Conservation (phyloP, 1,140 invertebrate genomes). For the Chironomus striatipennis region DNA sequence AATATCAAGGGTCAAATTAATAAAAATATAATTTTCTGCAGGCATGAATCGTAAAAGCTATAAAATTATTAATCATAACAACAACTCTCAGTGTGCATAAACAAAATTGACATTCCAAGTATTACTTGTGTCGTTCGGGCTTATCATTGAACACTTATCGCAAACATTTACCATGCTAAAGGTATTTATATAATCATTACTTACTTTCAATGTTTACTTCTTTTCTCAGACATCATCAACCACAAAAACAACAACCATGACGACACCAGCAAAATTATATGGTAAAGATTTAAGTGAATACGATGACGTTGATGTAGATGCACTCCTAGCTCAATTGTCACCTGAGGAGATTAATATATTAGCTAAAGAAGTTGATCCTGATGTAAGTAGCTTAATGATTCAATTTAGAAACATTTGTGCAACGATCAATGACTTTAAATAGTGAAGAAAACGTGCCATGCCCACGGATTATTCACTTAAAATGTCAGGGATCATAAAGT, state of each 20-base stretch:
- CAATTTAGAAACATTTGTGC: neutral
- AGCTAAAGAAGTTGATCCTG: conserved; percentile 97
- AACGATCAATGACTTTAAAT: neutral
- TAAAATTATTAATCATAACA: too few species aligned
- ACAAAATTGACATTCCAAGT: too few species aligned
- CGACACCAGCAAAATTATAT: conserved; percentile 79
- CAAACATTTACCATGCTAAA: neutral
- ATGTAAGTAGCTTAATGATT: conserved; percentile 63
- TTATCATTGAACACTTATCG: neutral
- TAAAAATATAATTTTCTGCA: too few species aligned
- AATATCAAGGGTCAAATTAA: too few species aligned
- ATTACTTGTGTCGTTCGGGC: too few species aligned
- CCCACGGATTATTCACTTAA: too few species aligned
- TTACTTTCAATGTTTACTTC: conserved; percentile 27
- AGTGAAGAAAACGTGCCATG: too few species aligned
- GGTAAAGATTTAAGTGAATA: conserved; percentile 89
- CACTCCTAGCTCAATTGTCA: conserved; percentile 86
- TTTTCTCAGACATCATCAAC: conserved; percentile 67
- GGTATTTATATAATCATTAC: neutral
- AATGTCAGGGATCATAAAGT: too few species aligned
- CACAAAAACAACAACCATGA: conserved; percentile 78
- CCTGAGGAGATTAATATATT: conserved; percentile 94
- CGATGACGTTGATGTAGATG: conserved; percentile 94
- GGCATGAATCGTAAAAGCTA: too few species aligned
- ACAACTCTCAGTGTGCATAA: too few species aligned